Evolutionary conservation across 2,797 vertebrate genomes (phyloP).

Genomic region (Manis crassicaudata): DNA sequence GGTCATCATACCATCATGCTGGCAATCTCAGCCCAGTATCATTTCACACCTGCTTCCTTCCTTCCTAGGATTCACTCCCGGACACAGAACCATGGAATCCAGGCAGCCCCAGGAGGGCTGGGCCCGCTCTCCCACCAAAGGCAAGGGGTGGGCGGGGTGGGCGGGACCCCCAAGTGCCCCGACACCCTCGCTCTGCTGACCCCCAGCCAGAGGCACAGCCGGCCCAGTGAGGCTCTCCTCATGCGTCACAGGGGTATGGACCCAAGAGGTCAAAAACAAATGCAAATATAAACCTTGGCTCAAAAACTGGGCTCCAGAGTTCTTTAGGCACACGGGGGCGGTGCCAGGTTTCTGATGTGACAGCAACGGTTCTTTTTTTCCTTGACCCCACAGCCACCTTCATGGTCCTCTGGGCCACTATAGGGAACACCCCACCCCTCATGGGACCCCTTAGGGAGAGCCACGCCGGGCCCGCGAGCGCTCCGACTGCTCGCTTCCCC

Average conservation of each 20-base stretch:
- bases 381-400: too few relatives aligned
- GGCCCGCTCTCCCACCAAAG: neutral
- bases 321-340: rapidly evolving
- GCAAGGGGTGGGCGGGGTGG: neutral
- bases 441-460: neutral
- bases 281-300: neutral
- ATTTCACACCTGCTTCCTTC: too few relatives aligned
- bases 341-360: neutral
- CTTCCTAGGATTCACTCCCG: neutral
- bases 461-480: neutral
- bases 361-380: neutral
- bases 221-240: rapidly evolving
- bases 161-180: rapidly evolving
- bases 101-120: neutral
- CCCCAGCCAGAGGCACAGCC: rapidly evolving
- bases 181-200: neutral
- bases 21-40: neutral
- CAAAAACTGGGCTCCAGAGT: neutral
- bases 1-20: rapidly evolving
- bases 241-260: neutral
- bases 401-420: rapidly evolving
- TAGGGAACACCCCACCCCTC: too few relatives aligned
- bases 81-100: neutral
- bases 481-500: neutral
- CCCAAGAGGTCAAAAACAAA: neutral